Percentiles rank a stretch among this genome's conserved stretches.
Evolutionary conservation across 2,888 invertebrate species (phyloP).

Genomic region (Dasysyrphus tricinctus): DNA sequence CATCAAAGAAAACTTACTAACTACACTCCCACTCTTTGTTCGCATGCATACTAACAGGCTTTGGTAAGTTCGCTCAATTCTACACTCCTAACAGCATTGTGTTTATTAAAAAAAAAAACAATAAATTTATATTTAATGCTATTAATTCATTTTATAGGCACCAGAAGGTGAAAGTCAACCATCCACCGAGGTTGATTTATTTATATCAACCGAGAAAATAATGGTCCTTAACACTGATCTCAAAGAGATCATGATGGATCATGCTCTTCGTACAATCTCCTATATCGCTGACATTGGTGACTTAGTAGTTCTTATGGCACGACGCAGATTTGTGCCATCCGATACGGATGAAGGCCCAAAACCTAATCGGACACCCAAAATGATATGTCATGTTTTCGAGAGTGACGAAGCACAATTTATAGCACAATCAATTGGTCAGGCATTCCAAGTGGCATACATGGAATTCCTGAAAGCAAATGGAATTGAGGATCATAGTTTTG

Average conservation of each 20-base stretch:
- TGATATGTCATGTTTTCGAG: slow-evolving; percentile 99
- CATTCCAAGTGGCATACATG: slow-evolving; percentile 99
- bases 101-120: not conserved
- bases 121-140: not conserved
- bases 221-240: slow-evolving; percentile 99
- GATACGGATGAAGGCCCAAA: slow-evolving; percentile 88
- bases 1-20: slow-evolving; percentile 53
- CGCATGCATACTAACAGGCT: slow-evolving; percentile 77
- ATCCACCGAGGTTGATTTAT: slow-evolving; percentile 98
- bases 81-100: not conserved
- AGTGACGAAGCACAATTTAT: slow-evolving; percentile 99
- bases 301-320: slow-evolving; percentile 98
- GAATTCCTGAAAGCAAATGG: slow-evolving; percentile 99
- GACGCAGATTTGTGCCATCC: slow-evolving; percentile 95
- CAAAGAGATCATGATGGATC: slow-evolving; percentile 99
- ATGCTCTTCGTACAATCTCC: slow-evolving; percentile 98
- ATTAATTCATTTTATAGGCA: slow-evolving; percentile 86
- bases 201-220: slow-evolving; percentile 99
- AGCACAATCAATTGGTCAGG: slow-evolving; percentile 99
- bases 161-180: slow-evolving; percentile 99
- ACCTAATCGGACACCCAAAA: slow-evolving; percentile 96
- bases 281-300: slow-evolving; percentile 99
- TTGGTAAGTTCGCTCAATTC: slow-evolving; percentile 78
- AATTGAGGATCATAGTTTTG: slow-evolving; percentile 99
- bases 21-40: slow-evolving; percentile 61